Evolutionary conservation across 2,113 vertebrate species (phyloP), one percentile per base, ranked within the genome.

Genomic region (Ptychochromis oligacanthus): DNA sequence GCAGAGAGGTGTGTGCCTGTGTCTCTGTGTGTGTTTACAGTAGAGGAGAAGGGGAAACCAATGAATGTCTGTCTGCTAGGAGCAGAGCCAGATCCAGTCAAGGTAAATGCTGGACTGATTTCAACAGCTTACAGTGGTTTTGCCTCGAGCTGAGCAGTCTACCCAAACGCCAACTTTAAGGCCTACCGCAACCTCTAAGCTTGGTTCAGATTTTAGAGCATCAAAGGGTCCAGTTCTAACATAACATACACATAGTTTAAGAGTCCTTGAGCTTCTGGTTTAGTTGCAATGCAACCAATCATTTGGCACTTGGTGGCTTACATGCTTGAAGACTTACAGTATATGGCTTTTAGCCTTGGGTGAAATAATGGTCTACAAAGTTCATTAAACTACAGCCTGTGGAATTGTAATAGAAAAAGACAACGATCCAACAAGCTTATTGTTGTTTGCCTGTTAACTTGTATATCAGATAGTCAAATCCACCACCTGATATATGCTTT

Each of bases 91-190:
- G 26, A 87, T 70, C 77, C 70, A 75, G 31, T 88, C 82, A 83
- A 88, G 80, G 91, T 92, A 86, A 91, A 88, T 79, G 56, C 74
- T 75, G 70, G 62, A 55, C 65, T 59, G 81, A 89, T 83, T 85
- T 90, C 62, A 80, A 46, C 55, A 79, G 59, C 55, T 61, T 54
- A 58, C 34, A 80, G 82, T 1, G 9, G 81, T 86, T 83, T 60
- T 54, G 0, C 26, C 67, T 72, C 1, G 22, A 79, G 64, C 75
- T 74, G 76, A 75, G 82, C 79, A 43, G 62, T 83, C 65, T 70
- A 54, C 54, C 86, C 64, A 82, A 87, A 82, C 59, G 65, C 31
- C 65, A 78, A 77, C 81, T 83, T 55, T 65, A 75, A 31, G 20
- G 15, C 6, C 26, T 14, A 83, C 82, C 20, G 1, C 82, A 80